Conservation (phyloP, 1,140 invertebrate species). For the Callitettix versicolor region DNA sequence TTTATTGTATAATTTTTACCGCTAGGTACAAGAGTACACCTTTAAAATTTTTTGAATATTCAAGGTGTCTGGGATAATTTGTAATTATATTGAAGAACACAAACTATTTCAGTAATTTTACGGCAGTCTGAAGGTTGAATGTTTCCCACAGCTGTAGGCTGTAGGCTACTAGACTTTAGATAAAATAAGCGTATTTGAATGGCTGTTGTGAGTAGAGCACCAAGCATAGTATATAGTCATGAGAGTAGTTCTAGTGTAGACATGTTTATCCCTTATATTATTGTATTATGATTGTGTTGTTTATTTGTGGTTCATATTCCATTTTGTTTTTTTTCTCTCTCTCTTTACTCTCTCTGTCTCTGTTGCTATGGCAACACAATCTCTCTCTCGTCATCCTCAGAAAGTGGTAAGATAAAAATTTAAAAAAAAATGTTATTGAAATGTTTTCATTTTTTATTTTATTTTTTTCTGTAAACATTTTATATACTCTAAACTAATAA, state of each 20-base stretch:
- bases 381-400: conserved; percentile 24
- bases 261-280: too few relatives aligned
- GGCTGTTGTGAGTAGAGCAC: neutral
- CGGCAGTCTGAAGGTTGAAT: too few relatives aligned
- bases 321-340: conserved; percentile 16
- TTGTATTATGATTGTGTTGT: conserved; percentile 6
- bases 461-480: conserved; percentile 1
- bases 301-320: conserved; percentile 15
- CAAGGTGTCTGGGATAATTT: too few relatives aligned
- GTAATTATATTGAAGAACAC: too few relatives aligned
- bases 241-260: neutral
- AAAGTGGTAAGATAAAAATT: conserved; percentile 27
- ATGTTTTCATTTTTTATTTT: neutral
- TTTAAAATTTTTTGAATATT: too few relatives aligned
- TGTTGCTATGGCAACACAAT: conserved; percentile 23
- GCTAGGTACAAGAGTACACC: too few relatives aligned
- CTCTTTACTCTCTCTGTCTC: conserved; percentile 20
- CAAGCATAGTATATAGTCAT: neutral
- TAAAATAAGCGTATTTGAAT: too few relatives aligned
- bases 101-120: too few relatives aligned
- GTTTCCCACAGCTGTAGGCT: too few relatives aligned
- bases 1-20: too few relatives aligned
- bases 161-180: neutral
- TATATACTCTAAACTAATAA: neutral
- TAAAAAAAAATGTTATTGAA: conserved; percentile 5